Percentiles rank a stretch among this genome's conserved stretches.
These are phyloP conservation scores for Cyphomyrus discorhynchus DNA, from an alignment of 2,113 vertebrate genomes.

Conservation along the genomic window DNA sequence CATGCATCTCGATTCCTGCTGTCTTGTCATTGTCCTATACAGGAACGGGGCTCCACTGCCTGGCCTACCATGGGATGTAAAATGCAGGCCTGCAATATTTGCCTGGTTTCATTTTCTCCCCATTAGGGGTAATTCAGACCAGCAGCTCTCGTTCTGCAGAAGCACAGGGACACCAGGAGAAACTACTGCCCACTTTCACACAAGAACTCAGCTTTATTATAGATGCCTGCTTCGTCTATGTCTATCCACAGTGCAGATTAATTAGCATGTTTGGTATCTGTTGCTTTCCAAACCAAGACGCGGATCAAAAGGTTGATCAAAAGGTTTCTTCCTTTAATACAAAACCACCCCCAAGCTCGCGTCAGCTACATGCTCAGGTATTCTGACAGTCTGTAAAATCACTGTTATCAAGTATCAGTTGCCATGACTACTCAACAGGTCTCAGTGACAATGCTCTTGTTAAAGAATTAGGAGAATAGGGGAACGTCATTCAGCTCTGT, in stretches of 20 bases:
- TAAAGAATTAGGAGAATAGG: conserved; percentile 9
- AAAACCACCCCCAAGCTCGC: background rate
- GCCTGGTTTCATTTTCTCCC: background rate
- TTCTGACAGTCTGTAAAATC: background rate
- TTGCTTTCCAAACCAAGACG: background rate
- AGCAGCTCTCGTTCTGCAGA: background rate
- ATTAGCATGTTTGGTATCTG: background rate
- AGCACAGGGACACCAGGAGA: background rate
- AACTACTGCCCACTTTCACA: background rate
- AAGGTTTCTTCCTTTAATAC: background rate
- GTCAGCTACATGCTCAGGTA: background rate
- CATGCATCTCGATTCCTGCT: background rate
- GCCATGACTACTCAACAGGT: conserved; percentile 15
- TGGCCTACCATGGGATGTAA: background rate
- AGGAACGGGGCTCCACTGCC: background rate
- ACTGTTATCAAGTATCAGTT: conserved; percentile 7
- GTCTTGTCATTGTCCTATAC: background rate
- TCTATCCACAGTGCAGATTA: background rate
- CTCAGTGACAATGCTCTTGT: background rate
- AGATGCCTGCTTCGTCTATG: background rate
- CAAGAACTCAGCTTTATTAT: background rate
- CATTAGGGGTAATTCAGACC: background rate
- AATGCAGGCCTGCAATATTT: background rate
- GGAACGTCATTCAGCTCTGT: background rate
- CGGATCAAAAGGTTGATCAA: background rate